These are phyloP conservation scores for Drosophila lacteicornis DNA, from an alignment of 1,140 invertebrate species.

Conservation along the genomic window DNA sequence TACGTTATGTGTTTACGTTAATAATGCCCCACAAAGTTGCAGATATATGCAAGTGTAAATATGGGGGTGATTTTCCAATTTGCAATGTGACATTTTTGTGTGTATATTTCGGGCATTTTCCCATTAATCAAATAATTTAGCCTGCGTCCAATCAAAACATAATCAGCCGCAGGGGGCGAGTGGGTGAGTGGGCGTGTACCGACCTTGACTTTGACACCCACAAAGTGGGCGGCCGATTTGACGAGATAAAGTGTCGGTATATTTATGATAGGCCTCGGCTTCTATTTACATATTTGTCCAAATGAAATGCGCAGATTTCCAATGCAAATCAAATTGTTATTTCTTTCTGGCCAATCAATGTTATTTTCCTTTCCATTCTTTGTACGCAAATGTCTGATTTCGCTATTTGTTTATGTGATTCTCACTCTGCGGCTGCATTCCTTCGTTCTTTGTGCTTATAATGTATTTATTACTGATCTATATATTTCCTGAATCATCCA, in stretches of 20 bases:
- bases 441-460: conserved; percentile 8
- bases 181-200: background rate
- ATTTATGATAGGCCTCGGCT: background rate
- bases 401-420: conserved; percentile 8
- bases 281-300: conserved; percentile 2
- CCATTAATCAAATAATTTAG: conserved; percentile 50
- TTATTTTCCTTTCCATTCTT: background rate
- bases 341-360: background rate
- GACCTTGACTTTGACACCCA: conserved; percentile 30
- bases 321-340: conserved; percentile 1
- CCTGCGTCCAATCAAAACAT: conserved; percentile 31
- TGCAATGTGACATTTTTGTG: conserved; percentile 34
- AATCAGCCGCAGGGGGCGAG: conserved; percentile 5
- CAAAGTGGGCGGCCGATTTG: background rate
- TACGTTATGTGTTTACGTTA: background rate
- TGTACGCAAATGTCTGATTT: background rate
- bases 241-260: background rate
- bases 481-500: background rate
- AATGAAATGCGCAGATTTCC: background rate
- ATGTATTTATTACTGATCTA: background rate
- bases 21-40: conserved; percentile 2
- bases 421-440: background rate
- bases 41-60: conserved; percentile 25
- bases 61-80: conserved; percentile 36
- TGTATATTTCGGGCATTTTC: conserved; percentile 13